Conservation (phyloP, 1,140 invertebrate genomes). For the Hycleus cichorii region DNA sequence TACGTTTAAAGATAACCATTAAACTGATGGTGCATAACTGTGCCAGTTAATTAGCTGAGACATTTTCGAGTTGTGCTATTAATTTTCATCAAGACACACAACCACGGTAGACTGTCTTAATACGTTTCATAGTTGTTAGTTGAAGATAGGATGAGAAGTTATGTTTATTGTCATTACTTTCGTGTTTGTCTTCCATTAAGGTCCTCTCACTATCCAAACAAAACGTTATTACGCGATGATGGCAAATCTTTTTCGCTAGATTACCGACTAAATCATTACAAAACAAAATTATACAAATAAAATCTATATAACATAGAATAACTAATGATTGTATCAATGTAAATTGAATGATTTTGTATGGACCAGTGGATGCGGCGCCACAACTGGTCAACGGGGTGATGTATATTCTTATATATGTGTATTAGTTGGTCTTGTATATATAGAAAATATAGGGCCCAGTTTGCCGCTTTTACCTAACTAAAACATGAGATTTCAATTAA, state of each 20-base stretch:
- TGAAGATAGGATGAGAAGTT: conserved; percentile 6
- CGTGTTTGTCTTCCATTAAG: conserved; percentile 13
- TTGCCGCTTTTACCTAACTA: conserved; percentile 27
- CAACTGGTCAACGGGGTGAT: neutral
- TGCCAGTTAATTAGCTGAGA: no score
- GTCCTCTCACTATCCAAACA: conserved; percentile 7
- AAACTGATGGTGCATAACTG: no score
- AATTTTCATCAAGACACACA: no score
- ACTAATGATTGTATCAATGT: neutral
- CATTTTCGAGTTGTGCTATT: no score
- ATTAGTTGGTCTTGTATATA: neutral
- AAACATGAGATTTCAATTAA: conserved; percentile 38
- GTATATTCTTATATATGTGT: neutral
- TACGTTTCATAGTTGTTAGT: neutral
- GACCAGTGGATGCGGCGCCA: conserved; percentile 12
- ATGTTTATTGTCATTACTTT: conserved; percentile 10
- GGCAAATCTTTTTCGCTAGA: neutral
- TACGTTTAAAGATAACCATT: no score
- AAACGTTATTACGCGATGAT: conserved; percentile 2
- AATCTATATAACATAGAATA: neutral
- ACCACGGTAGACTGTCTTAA: no score
- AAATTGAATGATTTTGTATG: conserved; percentile 5
- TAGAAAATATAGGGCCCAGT: conserved; percentile 11
- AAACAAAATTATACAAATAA: neutral
- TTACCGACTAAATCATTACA: neutral